Evolutionary conservation across 2,888 invertebrate species (phyloP), one percentile per base, ranked within the genome.

Genomic region (Dysmachus trigonus): DNA sequence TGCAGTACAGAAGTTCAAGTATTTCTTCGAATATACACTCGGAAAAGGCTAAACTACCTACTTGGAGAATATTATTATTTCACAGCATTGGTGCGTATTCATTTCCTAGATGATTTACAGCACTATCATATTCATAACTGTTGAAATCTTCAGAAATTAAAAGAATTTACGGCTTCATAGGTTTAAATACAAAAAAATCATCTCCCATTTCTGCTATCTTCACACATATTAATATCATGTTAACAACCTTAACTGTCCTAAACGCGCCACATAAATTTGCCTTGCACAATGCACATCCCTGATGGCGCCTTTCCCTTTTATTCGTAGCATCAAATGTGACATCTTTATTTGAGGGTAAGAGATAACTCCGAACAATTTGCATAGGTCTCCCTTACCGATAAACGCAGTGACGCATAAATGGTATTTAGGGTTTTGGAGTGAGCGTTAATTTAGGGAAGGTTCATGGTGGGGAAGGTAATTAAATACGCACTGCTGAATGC

Each of bases 191-290:
- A 53, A 51, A 81, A 62, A 53, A 81, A 47, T 18, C 62, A 71
- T 83, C 22, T 38, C 31, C 30, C 72, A 30, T 35, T 83, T 83
- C 83, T 83, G 83, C 72, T 86, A 74, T 83, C 53, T 53, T 83
- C 33, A 15, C 71, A 77, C 77, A 86, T 84, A 86, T 86, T 86
- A 86, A 86, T 82, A 84, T 86, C 84, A 84, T 86, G 77, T 86
- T 86, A 86, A 84, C 86, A 86, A 77, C 71, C 41, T 72, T 84
- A 71, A 71, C 41, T 84, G 27, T 73, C 86, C 82, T 86, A 82
- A 82, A 83, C 35, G 33, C 71, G 30, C 53, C 53, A n/a, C 77
- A 76, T 85, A 77, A 85, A 85, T 76, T 38, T 53, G 35, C 13
- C 71, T 31, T 51, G 30, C 27, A 27, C 74, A 76, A 18, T 51